Evolutionary conservation across 2,113 vertebrate genomes (phyloP).

Genomic region (Lycocorax pyrrhopterus): DNA sequence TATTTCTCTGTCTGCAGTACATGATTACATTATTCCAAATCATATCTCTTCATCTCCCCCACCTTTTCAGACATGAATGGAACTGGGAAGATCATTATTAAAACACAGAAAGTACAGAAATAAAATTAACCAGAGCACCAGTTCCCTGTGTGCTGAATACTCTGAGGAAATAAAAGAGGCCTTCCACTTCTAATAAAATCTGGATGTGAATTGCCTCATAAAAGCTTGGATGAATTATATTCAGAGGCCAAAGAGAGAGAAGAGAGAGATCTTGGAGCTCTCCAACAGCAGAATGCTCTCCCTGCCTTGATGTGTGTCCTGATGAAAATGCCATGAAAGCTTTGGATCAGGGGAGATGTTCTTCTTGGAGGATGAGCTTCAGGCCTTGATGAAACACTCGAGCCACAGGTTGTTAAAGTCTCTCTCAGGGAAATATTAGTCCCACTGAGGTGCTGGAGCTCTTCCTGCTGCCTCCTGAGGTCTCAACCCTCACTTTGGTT

Average conservation of each 20-base stretch:
- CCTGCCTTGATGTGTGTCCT: not conserved
- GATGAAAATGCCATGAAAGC: not conserved
- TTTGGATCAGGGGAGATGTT: not conserved
- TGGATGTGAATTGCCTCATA: slow-evolving; percentile 1
- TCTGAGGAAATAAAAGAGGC: slow-evolving; percentile 26
- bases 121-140: not conserved
- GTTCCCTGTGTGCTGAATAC: not conserved
- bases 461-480: accelerated
- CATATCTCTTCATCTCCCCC: not conserved
- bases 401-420: not conserved
- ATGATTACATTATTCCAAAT: not conserved
- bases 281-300: not conserved
- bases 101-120: not conserved
- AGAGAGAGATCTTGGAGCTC: not conserved
- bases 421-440: too few species aligned
- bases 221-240: not conserved
- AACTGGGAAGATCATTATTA: slow-evolving; percentile 5
- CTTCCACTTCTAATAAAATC: slow-evolving; percentile 27
- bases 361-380: not conserved
- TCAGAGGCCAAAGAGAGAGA: not conserved
- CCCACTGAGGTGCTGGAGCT: not conserved
- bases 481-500: accelerated
- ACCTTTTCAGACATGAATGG: not conserved
- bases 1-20: not conserved
- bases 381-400: not conserved